phyloP scores from a whole-genome alignment of 2,113 vertebrate genomes.

The Saccopteryx bilineata region DNA sequence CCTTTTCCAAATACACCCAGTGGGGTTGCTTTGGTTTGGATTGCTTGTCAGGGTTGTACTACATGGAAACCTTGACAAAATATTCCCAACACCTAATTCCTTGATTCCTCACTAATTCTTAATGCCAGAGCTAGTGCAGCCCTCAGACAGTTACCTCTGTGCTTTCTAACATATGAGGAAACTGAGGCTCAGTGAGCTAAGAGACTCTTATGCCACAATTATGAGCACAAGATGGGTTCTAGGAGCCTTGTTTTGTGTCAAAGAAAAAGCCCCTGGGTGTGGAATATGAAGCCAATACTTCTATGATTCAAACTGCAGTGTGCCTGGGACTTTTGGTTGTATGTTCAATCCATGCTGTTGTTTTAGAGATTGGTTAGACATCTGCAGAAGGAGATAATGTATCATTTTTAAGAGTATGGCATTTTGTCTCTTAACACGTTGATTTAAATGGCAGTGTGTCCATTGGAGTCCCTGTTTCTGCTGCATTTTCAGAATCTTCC shows the following conservation, averaged over 20 bases:
- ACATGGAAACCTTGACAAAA: background rate
- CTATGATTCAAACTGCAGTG: background rate
- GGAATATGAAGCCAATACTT: background rate
- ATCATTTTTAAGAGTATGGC: background rate
- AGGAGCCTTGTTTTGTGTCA: background rate
- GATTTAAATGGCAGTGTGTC: background rate
- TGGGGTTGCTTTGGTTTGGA: background rate
- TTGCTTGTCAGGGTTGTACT: background rate
- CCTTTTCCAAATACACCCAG: background rate
- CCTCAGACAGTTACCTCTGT: background rate
- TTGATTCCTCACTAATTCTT: background rate
- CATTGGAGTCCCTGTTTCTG: background rate
- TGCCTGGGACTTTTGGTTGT: background rate
- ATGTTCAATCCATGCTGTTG: rapidly evolving
- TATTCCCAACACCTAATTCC: background rate
- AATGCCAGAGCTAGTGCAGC: background rate
- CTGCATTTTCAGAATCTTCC: background rate
- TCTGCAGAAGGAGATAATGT: background rate
- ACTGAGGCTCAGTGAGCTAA: background rate
- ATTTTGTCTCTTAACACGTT: background rate
- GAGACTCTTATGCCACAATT: background rate
- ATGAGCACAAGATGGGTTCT: background rate
- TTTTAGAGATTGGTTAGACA: background rate
- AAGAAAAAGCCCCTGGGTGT: background rate
- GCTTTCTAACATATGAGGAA: background rate